Evolutionary conservation across 53 echinoderm and acorn worm genomes (phyloP).

Genomic region (Apostichopus leukothele): DNA sequence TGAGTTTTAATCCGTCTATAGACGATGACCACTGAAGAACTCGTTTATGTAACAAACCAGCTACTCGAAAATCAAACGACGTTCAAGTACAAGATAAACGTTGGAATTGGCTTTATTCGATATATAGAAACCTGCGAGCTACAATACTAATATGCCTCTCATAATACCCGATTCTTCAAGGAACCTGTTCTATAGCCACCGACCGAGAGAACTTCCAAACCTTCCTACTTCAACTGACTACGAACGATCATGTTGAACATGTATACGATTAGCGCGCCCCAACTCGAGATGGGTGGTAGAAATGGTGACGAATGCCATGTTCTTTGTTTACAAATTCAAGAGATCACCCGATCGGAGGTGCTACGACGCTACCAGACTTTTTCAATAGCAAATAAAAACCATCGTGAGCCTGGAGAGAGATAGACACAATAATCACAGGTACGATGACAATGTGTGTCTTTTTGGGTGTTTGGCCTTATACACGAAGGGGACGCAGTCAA

Average conservation of each 20-base stretch:
- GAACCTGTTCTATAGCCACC: constrained; percentile 22
- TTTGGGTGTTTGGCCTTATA: constrained; percentile 42
- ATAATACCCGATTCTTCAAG: constrained; percentile 45
- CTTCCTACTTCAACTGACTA: background rate
- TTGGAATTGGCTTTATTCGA: no score
- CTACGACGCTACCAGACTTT: background rate
- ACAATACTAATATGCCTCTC: constrained; percentile 44
- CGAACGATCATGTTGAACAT: background rate
- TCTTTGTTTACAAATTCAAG: constrained; percentile 17
- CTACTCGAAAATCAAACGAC: background rate
- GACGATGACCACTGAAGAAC: no score
- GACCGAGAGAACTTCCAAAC: background rate
- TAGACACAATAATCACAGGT: background rate
- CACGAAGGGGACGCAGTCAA: no score
- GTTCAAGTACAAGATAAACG: no score
- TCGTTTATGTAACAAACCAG: background rate
- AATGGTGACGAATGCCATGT: constrained; percentile 46
- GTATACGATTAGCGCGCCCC: no score
- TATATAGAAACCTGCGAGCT: constrained; percentile 50
- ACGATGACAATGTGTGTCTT: constrained; percentile 42
- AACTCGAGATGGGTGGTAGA: constrained; percentile 56
- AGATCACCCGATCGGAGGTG: constrained; percentile 40
- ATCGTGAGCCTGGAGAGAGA: background rate
- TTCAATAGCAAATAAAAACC: constrained; percentile 10
- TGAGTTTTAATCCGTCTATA: no score